Conservation (phyloP, 2,113 vertebrate genomes). For the Chlorodrepanis virens region DNA sequence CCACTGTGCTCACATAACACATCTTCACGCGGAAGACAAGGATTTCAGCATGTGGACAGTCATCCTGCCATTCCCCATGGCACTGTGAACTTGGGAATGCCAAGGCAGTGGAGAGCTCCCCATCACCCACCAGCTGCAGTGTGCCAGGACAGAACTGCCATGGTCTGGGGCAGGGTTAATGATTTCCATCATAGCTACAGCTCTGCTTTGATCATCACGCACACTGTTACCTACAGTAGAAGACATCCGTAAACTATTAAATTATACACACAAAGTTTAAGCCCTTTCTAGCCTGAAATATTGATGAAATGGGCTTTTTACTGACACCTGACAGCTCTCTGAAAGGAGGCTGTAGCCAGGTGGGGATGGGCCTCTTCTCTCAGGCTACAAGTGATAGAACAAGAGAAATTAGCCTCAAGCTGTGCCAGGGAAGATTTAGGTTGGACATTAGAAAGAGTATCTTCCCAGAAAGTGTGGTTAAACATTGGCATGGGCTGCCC, state of each 20-base stretch:
- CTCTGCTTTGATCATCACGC: not conserved
- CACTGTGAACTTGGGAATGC: fast-evolving
- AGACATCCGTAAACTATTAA: fast-evolving
- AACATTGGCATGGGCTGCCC: not conserved
- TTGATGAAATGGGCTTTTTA: not conserved
- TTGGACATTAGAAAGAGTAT: not conserved
- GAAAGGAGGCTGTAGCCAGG: not conserved
- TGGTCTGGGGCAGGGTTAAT: not conserved
- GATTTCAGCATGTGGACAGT: not conserved
- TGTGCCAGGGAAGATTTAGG: not conserved
- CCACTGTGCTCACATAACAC: fast-evolving
- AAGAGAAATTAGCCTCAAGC: not conserved
- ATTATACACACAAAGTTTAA: not conserved
- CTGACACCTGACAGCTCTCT: not conserved
- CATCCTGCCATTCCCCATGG: fast-evolving
- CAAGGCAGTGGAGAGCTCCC: fast-evolving
- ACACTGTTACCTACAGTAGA: fast-evolving
- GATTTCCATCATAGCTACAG: not conserved
- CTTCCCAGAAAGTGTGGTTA: not conserved
- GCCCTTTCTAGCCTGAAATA: not conserved
- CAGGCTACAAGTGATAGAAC: not conserved
- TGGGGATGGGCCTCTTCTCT: not conserved
- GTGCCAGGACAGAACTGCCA: fast-evolving
- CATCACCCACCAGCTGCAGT: fast-evolving
- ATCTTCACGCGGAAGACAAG: fast-evolving